Conservation (phyloP, 2,797 vertebrate genomes). For the Poeciliopsis paucimaculata region DNA sequence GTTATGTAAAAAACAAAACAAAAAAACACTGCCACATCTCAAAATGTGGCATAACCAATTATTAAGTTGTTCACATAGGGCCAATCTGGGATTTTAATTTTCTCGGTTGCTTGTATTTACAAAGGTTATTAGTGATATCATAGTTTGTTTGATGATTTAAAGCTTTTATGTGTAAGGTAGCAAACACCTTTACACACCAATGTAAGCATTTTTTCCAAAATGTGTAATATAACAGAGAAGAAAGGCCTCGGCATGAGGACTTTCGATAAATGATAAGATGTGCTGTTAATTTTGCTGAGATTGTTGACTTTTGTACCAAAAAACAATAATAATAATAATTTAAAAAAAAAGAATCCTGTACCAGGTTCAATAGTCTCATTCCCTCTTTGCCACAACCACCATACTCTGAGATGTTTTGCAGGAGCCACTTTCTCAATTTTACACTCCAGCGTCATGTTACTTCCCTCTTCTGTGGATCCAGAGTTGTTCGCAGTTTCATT, state of each 20-base stretch:
- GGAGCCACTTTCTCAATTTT: slow-evolving; percentile 61
- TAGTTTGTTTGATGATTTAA: background rate
- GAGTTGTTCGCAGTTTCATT: accelerated
- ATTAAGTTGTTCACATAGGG: background rate
- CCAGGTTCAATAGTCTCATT: slow-evolving; percentile 33
- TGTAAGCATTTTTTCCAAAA: background rate
- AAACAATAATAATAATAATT: background rate
- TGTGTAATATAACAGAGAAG: background rate
- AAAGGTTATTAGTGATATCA: background rate
- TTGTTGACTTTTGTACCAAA: background rate
- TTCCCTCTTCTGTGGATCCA: slow-evolving; percentile 25
- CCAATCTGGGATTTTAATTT: background rate
- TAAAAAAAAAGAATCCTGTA: slow-evolving; percentile 11
- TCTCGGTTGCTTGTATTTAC: background rate
- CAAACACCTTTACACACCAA: background rate
- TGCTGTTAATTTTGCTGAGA: background rate
- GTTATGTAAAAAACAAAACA: background rate
- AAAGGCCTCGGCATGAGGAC: background rate
- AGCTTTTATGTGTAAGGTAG: background rate
- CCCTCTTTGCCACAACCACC: slow-evolving; percentile 59
- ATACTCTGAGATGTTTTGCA: slow-evolving; percentile 49
- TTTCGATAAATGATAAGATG: background rate
- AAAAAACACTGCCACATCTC: background rate
- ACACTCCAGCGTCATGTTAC: slow-evolving; percentile 63
- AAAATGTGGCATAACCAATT: background rate